phyloP scores from a whole-genome alignment of 2,797 vertebrate genomes.

The Apogon talboti region DNA sequence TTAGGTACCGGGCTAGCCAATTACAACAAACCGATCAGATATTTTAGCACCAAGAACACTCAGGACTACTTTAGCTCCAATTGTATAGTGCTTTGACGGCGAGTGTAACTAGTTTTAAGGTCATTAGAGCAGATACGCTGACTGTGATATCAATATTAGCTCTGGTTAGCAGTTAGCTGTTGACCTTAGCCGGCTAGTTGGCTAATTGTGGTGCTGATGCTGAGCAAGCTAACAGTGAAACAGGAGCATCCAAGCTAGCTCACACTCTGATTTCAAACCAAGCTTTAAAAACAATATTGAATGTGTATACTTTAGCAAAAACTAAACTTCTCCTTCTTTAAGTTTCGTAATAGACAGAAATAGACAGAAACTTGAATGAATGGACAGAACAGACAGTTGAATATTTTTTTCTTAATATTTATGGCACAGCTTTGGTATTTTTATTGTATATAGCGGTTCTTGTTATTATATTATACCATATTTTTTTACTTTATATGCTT shows the following conservation, averaged over 20 bases:
- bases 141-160: slow-evolving; percentile 12
- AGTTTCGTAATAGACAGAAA: too few relatives aligned
- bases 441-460: too few relatives aligned
- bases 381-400: too few relatives aligned
- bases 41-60: neutral
- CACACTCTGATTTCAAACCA: neutral
- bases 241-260: slow-evolving; percentile 18
- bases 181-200: slow-evolving; percentile 53
- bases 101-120: neutral
- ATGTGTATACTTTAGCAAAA: too few relatives aligned
- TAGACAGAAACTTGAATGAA: too few relatives aligned
- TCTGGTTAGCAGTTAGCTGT: slow-evolving; percentile 34
- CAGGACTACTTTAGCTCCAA: neutral
- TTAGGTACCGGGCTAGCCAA: neutral
- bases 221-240: slow-evolving; percentile 51
- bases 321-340: too few relatives aligned
- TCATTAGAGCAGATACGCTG: neutral
- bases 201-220: slow-evolving; percentile 70
- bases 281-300: neutral
- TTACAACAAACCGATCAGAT: neutral
- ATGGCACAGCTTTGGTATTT: too few relatives aligned
- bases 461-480: too few relatives aligned
- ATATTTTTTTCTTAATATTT: too few relatives aligned
- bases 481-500: too few relatives aligned
- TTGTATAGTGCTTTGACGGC: neutral